Evolutionary conservation across 1,140 invertebrate genomes (phyloP), one percentile per base, ranked within the genome.

Genomic region (Andricus grossulariae): DNA sequence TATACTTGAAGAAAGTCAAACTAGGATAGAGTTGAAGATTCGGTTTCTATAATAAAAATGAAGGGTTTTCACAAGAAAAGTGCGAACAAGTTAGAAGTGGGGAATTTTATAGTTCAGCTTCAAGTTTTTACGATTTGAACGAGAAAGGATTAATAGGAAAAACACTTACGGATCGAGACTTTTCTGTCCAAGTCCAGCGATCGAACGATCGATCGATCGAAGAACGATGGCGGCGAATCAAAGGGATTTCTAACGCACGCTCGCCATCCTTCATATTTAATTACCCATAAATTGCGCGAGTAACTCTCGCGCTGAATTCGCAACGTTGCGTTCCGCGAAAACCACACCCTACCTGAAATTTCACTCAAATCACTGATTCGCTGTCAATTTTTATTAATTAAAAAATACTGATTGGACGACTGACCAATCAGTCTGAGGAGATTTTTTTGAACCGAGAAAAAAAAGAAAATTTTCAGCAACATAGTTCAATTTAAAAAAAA

Each of bases 201-300:
- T 45, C 25, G 25, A 66, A 18, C 52, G 25, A 25, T 66, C 57
- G 21, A 66, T 39, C 15, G 32, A 66, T 39, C 32, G 13, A 66
- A 66, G 60, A 66, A 66, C 60, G 60, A 39, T 66, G 60, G 32
- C 60, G 60, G 60, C 60, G 12, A 39, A 66, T 66, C 60, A 66
- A 66, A 66, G 25, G 7, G 60, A 66, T 66, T 66, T 66, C 60
- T 66, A 66, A 66, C 16, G 16, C 60, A 66, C 60, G 13, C 60
- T 66, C 60, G 21, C 60, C 32, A 66, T 66, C 60, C 21, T 66
- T 66, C 60, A 66, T 66, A 66, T 66, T 66, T 66, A 60, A 74
- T 74, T 55, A 66, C 73, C 73, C 55, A 74, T 32, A 74, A 74
- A 57, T 55, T 72, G 18, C 71, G 4, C 18, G 60, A 19, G 18